These are phyloP conservation scores for Arge pagana DNA, from an alignment of 2,888 invertebrate genomes.

Conservation along the genomic window DNA sequence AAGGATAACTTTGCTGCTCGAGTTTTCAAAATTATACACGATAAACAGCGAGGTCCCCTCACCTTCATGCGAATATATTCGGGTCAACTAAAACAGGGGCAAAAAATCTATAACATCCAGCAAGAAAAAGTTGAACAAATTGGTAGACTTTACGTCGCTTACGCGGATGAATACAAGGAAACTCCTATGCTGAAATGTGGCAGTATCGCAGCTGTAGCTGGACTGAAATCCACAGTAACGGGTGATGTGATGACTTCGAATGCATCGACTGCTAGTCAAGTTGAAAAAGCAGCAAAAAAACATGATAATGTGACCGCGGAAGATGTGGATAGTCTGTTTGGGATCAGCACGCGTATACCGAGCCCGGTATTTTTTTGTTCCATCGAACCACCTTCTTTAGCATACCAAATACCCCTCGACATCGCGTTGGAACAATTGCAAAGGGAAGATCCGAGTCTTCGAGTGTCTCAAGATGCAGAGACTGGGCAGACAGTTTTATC, in stretches of 20 bases:
- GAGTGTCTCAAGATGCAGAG: constrained; percentile 74
- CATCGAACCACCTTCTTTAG: constrained; percentile 86
- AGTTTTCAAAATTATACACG: constrained; percentile 92
- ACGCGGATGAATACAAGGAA: constrained; percentile 89
- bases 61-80: constrained; percentile 85
- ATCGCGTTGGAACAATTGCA: constrained; percentile 78
- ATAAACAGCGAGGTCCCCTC: constrained; percentile 84
- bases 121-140: constrained; percentile 69
- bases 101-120: constrained; percentile 76
- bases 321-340: constrained; percentile 54
- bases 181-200: constrained; percentile 70
- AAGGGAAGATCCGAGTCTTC: constrained; percentile 89
- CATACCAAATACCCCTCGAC: constrained; percentile 77
- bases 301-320: constrained; percentile 36
- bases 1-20: constrained; percentile 75
- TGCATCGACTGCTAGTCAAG: constrained; percentile 63
- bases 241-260: constrained; percentile 76
- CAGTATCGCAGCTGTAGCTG: constrained; percentile 88
- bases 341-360: constrained; percentile 73
- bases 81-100: constrained; percentile 72
- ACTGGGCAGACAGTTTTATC: constrained; percentile 87
- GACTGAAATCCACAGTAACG: constrained; percentile 78
- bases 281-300: constrained; percentile 60
- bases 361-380: constrained; percentile 97
- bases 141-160: constrained; percentile 69